phyloP scores from a whole-genome alignment of 2,797 vertebrate genomes.

The Schizopygopsis malacanthus region DNA sequence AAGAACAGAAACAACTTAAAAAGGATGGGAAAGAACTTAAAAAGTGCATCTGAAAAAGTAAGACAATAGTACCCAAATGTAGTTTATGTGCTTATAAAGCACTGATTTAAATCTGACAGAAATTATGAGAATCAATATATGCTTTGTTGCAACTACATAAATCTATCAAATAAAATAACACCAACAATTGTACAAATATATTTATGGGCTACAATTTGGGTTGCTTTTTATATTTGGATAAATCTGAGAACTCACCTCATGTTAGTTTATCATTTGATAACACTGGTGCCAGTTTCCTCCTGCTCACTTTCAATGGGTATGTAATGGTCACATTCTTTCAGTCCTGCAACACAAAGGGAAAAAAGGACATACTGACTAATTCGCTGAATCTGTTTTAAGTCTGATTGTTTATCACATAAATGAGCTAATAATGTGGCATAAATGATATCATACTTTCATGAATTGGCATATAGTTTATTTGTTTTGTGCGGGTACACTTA shows the following conservation, averaged over 20 bases:
- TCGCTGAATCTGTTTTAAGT: background rate
- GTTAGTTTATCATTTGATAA: constrained; percentile 42
- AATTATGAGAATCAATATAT: background rate
- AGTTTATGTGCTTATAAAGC: background rate
- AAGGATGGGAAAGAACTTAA: background rate
- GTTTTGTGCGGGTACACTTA: background rate
- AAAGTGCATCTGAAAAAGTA: background rate
- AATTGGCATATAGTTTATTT: background rate
- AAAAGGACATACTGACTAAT: constrained; percentile 6
- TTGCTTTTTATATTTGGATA: background rate
- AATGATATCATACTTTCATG: background rate
- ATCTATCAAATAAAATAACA: background rate
- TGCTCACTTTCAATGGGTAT: constrained; percentile 19
- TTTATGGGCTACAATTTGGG: background rate
- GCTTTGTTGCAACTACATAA: background rate
- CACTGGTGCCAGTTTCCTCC: constrained; percentile 39
- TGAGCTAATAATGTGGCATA: background rate
- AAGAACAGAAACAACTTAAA: background rate
- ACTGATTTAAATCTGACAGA: background rate
- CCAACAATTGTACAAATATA: background rate
- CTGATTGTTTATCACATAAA: background rate
- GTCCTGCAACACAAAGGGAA: constrained; percentile 45
- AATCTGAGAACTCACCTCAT: constrained; percentile 52
- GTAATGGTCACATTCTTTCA: constrained; percentile 44
- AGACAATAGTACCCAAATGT: background rate